Conservation (phyloP, 2,113 vertebrate genomes). For the Eptesicus fuscus region DNA sequence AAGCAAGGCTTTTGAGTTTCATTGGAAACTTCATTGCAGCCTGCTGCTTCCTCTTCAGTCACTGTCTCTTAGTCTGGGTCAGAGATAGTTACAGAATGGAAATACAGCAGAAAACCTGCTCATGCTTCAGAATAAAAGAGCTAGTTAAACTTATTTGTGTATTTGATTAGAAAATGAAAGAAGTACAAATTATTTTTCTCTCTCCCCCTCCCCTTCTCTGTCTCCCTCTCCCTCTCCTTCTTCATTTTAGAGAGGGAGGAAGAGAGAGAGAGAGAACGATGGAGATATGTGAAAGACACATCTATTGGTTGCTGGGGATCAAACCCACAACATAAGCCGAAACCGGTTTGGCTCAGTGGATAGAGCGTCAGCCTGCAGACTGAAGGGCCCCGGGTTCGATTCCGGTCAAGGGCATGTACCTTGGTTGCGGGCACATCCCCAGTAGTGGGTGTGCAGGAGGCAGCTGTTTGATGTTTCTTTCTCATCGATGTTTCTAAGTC, state of each 20-base stretch:
- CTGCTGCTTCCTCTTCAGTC: not conserved
- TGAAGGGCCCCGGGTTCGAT: no score
- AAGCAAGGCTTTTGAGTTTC: not conserved
- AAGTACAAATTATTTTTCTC: not conserved
- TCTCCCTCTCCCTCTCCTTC: no score
- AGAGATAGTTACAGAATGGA: not conserved
- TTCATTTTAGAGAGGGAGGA: no score
- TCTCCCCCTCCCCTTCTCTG: no score
- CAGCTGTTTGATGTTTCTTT: no score
- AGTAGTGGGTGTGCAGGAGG: no score
- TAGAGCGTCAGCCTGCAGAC: no score
- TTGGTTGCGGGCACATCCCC: no score
- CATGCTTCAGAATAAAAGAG: not conserved
- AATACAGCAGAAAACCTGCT: not conserved
- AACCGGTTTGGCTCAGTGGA: no score
- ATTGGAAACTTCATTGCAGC: not conserved
- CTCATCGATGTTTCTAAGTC: no score
- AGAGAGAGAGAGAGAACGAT: not conserved
- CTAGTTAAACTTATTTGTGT: not conserved
- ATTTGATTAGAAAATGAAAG: slow-evolving; percentile 22
- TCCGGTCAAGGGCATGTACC: no score
- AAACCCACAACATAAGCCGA: not conserved
- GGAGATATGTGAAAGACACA: not conserved
- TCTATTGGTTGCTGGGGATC: not conserved
- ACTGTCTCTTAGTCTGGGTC: not conserved